These are phyloP conservation scores for Synanthedon andrenaeformis DNA, from an alignment of 2,888 invertebrate species.

Conservation along the genomic window DNA sequence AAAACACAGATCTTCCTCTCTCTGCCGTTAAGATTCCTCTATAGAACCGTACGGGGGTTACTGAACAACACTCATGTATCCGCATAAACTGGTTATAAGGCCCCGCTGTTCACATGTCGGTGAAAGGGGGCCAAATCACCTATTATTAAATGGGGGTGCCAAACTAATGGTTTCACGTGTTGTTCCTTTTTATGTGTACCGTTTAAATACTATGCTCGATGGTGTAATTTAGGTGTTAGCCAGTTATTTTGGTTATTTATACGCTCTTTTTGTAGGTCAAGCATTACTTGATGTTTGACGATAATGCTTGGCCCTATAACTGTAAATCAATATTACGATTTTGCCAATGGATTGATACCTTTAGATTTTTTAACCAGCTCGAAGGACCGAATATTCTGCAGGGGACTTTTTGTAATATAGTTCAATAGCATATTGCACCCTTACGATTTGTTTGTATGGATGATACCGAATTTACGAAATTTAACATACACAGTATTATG, in stretches of 20 bases:
- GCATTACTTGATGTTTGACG: too few relatives aligned
- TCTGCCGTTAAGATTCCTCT: conserved; percentile 4
- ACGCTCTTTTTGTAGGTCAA: background rate
- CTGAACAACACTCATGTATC: conserved; percentile 19
- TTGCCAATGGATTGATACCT: too few relatives aligned
- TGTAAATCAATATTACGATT: too few relatives aligned
- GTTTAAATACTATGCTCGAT: conserved; percentile 47
- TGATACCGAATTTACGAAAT: too few relatives aligned
- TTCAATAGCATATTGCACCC: too few relatives aligned
- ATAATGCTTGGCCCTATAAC: too few relatives aligned
- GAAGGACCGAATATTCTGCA: too few relatives aligned
- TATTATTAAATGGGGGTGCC: conserved; percentile 64
- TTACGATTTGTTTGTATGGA: too few relatives aligned
- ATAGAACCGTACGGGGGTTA: background rate
- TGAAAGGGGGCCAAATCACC: conserved; percentile 49
- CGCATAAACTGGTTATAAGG: conserved; percentile 21
- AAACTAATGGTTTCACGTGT: conserved; percentile 61
- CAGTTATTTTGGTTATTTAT: conserved; percentile 12
- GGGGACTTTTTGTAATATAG: too few relatives aligned
- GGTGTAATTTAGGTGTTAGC: conserved; percentile 52
- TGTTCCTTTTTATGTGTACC: conserved; percentile 61
- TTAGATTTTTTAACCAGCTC: too few relatives aligned
- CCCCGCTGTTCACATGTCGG: conserved; percentile 27
- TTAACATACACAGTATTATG: too few relatives aligned
- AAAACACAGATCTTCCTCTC: conserved; percentile 18